Base-by-base conservation (phyloP, 2,797 vertebrate genomes). In the Tokudaia tokunoshimensis region DNA sequence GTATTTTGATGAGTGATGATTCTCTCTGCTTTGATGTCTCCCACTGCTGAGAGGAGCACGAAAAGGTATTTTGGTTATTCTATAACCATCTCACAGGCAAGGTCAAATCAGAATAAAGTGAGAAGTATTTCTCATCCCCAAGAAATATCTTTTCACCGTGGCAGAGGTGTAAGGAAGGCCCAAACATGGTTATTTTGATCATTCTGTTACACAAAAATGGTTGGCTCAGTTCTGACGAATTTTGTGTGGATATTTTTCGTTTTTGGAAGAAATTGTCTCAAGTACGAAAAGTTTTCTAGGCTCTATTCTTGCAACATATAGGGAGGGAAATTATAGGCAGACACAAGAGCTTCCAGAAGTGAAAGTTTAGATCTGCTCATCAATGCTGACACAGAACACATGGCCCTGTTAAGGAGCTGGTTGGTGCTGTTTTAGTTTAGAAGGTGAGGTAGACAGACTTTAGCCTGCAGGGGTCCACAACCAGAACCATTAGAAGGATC, bases 11-110 rank as follows among this genome's bases (percentile, higher is more conserved):
- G 63, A 67, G 29, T 50, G 41, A 50, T 24, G 44, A 13, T n/a
- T 86, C 65, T 34, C 20, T 70, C 31, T 52, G 20, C 47, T 70
- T 52, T 86, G 63, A 52, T 52, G 83, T 52, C 20, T 44, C 83
- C 20, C 83, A n/a, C 4, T 52, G 83, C 44, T 20, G 4, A 31
- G 47, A 70, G 20, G 20, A 6, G 47, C 47, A n/a, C 11, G n/a
- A 57, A 67, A 84, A 84, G 70, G 79, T 89, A 91, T 82, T 95
- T 82, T 75, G 75, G 82, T 84, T 96, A 59, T 57, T 94, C 88
- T 41, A 52, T 74, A 83, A 86, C 81, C 34, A 70, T 24, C 84
- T 44, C 80, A 65, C 26, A 86, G 72, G 89, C 65, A 96, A 59
- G 65, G 4, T 67, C 26, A 91, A 89, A 67, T 75, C 52, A 70